Evolutionary conservation across 2,113 vertebrate species (phyloP), one percentile per base, ranked within the genome.

Genomic region (Phyllopteryx taeniolatus): DNA sequence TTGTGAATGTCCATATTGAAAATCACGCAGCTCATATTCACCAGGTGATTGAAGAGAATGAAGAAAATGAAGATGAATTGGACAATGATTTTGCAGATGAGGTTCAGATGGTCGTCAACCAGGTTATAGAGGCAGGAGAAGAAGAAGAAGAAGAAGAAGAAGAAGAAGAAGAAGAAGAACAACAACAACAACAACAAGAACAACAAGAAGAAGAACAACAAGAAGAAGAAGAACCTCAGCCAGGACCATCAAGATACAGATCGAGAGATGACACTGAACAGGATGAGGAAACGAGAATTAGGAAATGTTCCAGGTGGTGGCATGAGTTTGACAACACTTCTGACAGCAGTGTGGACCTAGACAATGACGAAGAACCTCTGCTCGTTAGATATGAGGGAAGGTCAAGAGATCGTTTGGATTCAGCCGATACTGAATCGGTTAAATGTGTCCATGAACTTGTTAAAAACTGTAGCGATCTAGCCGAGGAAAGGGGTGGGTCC

Each of bases 271-370:
- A 27, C 1, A 5, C 12, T 31, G 64, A 47, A 47, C 64, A 49
- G 14, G 64, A 66, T 17, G 64, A 66, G 6, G 43, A 31, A 47
- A 66, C 44, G 15, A 66, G 44, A 47, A 66, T 5, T 15, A 66
- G 44, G 64, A 66, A 66, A 17, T 22, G 13, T 66, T 66, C 64
- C 14, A 15, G n/a, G 43, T 66, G 64, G 64, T 66, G 64, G 64
- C 64, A 66, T 12, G 64, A 66, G 64, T 66, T 66, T 66, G 64
- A 66, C 43, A 31, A 66, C 43, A 66, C n/a, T 31, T 66, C 64
- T 17, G 64, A 66, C 42, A 66, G 64, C 44, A 66, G 64, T 47
- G 8, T 15, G 64, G 64, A 66, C 20, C 22, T 66, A 14, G 64
- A 66, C 27, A 66, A 66, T 17, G 64, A 66, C 3, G 64, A 66